Evolutionary conservation across 2,797 vertebrate genomes (phyloP).

Genomic region (Nothura maculosa): DNA sequence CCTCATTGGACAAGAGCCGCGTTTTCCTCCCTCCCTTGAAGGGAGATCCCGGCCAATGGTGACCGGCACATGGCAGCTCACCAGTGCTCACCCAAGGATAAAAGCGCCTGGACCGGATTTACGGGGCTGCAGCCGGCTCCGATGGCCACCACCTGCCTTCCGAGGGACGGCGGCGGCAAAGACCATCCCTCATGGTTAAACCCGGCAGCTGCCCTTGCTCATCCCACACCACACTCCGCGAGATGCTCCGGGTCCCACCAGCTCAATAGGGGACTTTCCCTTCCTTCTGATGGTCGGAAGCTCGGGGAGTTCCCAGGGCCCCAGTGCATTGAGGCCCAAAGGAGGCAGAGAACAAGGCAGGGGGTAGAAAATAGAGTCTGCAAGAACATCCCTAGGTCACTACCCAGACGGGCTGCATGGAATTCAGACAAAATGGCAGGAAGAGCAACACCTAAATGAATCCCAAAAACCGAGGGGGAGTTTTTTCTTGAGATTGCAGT

Average conservation of each 20-base stretch:
- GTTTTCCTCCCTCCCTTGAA: not conserved
- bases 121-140: fast-evolving
- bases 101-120: not conserved
- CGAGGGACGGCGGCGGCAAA: not conserved
- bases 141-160: fast-evolving
- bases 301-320: fast-evolving
- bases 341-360: not conserved
- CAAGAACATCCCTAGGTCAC: not conserved
- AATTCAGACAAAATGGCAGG: not conserved
- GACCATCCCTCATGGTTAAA: fast-evolving
- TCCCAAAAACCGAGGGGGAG: fast-evolving
- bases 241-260: fast-evolving
- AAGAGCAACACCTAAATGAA: not conserved
- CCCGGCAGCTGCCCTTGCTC: not conserved
- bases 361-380: not conserved
- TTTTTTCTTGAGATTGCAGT: not conserved
- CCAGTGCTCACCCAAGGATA: not conserved
- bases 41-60: not conserved
- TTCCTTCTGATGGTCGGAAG: too few species aligned
- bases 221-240: fast-evolving
- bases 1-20: not conserved
- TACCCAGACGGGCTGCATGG: fast-evolving
- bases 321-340: fast-evolving
- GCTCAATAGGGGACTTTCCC: not conserved
- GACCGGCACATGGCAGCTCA: not conserved